These are phyloP conservation scores for Heliconius himera DNA, from an alignment of 1,140 invertebrate species.

Conservation along the genomic window DNA sequence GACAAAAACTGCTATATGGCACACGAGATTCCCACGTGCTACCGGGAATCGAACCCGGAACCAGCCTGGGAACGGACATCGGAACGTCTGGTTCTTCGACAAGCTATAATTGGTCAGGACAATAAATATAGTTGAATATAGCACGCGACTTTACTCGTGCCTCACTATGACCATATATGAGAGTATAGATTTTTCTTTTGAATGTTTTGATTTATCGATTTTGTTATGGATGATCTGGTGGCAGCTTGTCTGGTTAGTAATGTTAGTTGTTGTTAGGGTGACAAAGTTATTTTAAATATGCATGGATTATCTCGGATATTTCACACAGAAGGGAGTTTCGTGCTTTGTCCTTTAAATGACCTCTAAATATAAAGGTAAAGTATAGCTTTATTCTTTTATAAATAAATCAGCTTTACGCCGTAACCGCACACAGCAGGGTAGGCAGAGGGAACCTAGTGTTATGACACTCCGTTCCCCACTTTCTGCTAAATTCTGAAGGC, in stretches of 20 bases:
- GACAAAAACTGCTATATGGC: slow-evolving; percentile 61
- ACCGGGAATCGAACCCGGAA: slow-evolving; percentile 73
- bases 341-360: neutral
- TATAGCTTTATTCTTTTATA: neutral
- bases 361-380: neutral
- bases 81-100: slow-evolving; percentile 49
- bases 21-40: slow-evolving; percentile 70
- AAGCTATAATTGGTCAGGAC: slow-evolving; percentile 54
- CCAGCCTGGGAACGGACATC: slow-evolving; percentile 61
- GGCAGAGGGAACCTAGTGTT: no score
- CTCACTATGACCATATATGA: slow-evolving; percentile 11
- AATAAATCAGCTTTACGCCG: no score
- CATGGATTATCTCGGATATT: neutral
- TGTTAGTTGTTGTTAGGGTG: neutral
- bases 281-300: neutral
- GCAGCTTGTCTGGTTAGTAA: neutral
- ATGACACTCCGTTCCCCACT: no score
- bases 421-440: no score
- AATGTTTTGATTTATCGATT: slow-evolving; percentile 10
- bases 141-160: slow-evolving; percentile 37
- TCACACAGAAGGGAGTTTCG: neutral
- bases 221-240: neutral
- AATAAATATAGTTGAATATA: slow-evolving; percentile 49
- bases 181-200: slow-evolving; percentile 3
- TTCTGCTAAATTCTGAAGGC: no score